Evolutionary conservation across 2,888 invertebrate species (phyloP), one percentile per base, ranked within the genome.

Genomic region (Drosophila pegasa): DNA sequence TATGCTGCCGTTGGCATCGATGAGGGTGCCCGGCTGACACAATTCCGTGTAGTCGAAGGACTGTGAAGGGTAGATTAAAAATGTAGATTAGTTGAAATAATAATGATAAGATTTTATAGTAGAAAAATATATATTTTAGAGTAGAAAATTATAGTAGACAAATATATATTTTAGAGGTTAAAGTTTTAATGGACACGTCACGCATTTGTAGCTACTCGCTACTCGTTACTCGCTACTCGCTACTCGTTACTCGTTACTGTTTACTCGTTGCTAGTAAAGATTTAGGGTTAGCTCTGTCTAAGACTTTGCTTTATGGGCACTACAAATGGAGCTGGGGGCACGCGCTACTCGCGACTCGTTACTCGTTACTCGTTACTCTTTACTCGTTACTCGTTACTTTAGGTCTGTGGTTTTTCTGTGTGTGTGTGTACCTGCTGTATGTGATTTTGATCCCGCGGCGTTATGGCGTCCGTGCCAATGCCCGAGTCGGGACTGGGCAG

Each of bases 401-500:
- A 8, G n/a, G 27, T 45, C n/a, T 45, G 16, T 10, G 8, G 25
- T 43, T 43, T 31, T 31, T 48, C 14, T 47, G 16, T 51, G 33
- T 59, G 25, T 48, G 27, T 58, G 31, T 57, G 48, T 72, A 97
- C 97, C 96, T 97, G 97, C 93, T 97, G 97, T 89, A 97, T 95
- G 91, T 96, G 95, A 91, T 96, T 96, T 93, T 97, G 97, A 93
- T 97, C 97, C 89, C 97, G 94, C 75, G 98, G 97, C 69, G 98
- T 98, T 92, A 97, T 97, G 83, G 97, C 97, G 91, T 98, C 97
- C 38, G 97, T 97, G 75, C 98, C 98, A 91, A 98, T 98, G 76
- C 98, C 98, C 91, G 97, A 97, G 93, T 98, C 98, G 29, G 98
- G 98, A 86, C 98, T 98, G 29, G 98, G 98, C 91, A 98, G 94